Evolutionary conservation across 1,140 invertebrate genomes (phyloP).

Genomic region (Nilaparvata lugens): DNA sequence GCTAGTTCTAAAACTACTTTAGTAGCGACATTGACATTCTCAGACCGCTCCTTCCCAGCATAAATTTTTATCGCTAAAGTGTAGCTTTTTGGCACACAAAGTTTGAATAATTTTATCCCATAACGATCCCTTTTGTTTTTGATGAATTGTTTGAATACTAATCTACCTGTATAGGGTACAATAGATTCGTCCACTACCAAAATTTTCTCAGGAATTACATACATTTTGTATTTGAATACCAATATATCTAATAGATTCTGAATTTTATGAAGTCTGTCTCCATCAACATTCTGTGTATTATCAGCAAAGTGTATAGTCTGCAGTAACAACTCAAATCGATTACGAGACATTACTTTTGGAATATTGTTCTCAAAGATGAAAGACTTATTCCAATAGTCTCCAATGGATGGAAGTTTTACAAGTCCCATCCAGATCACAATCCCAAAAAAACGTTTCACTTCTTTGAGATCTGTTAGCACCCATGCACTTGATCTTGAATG

Average conservation of each 20-base stretch:
- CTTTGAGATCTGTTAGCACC: not conserved
- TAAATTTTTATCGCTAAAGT: slow-evolving; percentile 23
- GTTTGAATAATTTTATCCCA: not conserved
- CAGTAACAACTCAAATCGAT: not conserved
- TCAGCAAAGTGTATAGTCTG: not conserved
- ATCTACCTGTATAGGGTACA: not conserved
- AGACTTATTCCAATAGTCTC: not conserved
- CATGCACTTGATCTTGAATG: not conserved
- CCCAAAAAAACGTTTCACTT: not conserved
- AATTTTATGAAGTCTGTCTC: not conserved
- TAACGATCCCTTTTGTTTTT: not conserved
- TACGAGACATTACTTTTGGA: not conserved
- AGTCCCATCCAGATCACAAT: not conserved
- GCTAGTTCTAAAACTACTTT: too few species aligned
- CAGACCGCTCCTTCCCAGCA: not conserved
- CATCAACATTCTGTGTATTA: not conserved
- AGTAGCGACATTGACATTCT: too few species aligned
- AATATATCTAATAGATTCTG: not conserved
- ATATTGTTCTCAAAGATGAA: not conserved
- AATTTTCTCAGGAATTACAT: not conserved
- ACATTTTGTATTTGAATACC: not conserved
- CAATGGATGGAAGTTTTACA: not conserved
- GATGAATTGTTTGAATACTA: too few species aligned
- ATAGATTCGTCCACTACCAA: too few species aligned
- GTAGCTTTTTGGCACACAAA: too few species aligned